phyloP scores from a whole-genome alignment of 1,140 invertebrate species.

The Leptestheria dahalacensis region DNA sequence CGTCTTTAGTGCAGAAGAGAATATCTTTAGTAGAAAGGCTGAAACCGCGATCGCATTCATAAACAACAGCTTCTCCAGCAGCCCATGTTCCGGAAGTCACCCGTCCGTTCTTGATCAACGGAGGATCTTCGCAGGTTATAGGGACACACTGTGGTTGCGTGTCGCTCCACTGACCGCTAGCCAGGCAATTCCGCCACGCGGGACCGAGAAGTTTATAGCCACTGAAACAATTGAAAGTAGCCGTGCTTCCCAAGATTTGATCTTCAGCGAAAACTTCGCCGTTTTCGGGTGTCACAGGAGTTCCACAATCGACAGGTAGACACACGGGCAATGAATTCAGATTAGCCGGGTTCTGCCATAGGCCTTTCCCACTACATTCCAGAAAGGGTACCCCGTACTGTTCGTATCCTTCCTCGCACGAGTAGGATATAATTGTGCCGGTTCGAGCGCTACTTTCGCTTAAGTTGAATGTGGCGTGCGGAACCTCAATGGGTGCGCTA shows the following conservation, averaged over 20 bases:
- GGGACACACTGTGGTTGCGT: constrained; percentile 14
- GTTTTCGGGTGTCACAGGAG: constrained; percentile 18
- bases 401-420: constrained; percentile 20
- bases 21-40: constrained; percentile 21
- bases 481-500: constrained; percentile 23
- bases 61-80: constrained; percentile 21
- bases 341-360: constrained; percentile 14
- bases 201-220: constrained; percentile 14
- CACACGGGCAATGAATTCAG: constrained; percentile 18
- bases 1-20: constrained; percentile 25
- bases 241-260: constrained; percentile 16
- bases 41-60: constrained; percentile 26
- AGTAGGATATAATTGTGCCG: constrained; percentile 18
- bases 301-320: constrained; percentile 20
- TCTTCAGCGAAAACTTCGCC: constrained; percentile 18
- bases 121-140: constrained; percentile 1
- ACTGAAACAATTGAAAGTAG: constrained; percentile 11
- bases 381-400: constrained; percentile 16
- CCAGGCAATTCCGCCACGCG: constrained; percentile 2
- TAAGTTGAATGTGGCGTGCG: constrained; percentile 18
- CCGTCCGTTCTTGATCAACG: constrained; percentile 1
- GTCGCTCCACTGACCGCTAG: constrained; percentile 12
- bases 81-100: background rate
- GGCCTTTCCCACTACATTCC: constrained; percentile 3
- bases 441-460: background rate